Conservation (phyloP, 2,888 invertebrate species). For the Panorpa germanica region DNA sequence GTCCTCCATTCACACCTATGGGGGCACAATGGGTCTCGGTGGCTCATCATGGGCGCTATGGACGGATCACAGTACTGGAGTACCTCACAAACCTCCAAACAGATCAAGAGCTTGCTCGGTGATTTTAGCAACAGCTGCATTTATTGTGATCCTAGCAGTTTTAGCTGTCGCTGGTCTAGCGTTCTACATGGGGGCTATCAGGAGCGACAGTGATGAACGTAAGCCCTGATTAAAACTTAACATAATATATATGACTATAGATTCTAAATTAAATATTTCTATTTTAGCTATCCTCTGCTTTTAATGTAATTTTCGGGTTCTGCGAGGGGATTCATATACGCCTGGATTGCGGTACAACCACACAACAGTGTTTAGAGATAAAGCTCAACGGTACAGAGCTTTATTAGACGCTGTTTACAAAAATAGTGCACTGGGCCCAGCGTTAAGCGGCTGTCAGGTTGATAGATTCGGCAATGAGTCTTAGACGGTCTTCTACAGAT, state of each 20-base stretch:
- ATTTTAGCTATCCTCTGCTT: constrained; percentile 53
- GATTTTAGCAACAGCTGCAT: constrained; percentile 43
- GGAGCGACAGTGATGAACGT: constrained; percentile 46
- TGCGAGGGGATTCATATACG: constrained; percentile 47
- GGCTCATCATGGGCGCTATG: too few species aligned
- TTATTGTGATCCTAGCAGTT: constrained; percentile 60
- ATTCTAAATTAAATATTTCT: constrained; percentile 11
- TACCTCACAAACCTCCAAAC: too few species aligned
- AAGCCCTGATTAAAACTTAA: constrained; percentile 20
- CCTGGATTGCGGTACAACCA: constrained; percentile 28
- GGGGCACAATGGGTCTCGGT: too few species aligned
- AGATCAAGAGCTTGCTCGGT: constrained; percentile 46
- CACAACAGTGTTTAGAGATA: constrained; percentile 46
- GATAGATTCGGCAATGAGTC: constrained; percentile 62
- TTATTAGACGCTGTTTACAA: constrained; percentile 48
- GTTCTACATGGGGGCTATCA: constrained; percentile 64
- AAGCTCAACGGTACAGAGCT: constrained; percentile 52
- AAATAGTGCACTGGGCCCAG: constrained; percentile 39
- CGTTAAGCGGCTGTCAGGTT: constrained; percentile 44
- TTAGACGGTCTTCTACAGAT: constrained; percentile 55
- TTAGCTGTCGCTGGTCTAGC: constrained; percentile 66
- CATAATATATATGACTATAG: constrained; percentile 8
- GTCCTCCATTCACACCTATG: too few species aligned
- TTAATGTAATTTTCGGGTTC: constrained; percentile 55
- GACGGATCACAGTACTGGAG: too few species aligned